Conservation (phyloP, 2,888 invertebrate genomes). For the Trissolcus japonicus region DNA sequence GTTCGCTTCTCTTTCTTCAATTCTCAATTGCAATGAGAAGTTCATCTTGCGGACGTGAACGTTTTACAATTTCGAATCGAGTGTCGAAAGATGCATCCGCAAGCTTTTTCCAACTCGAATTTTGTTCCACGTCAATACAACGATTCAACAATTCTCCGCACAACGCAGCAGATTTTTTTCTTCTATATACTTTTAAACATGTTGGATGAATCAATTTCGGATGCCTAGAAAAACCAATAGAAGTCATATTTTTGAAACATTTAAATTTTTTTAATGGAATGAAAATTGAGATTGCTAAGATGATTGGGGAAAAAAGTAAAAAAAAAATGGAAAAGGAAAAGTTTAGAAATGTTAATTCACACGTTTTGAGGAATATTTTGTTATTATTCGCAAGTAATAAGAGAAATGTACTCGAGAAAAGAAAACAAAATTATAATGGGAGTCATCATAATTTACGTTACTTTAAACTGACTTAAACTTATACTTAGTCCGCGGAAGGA, state of each 20-base stretch:
- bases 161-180: too few species aligned
- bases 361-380: constrained; percentile 3
- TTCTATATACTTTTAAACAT: too few species aligned
- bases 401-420: not conserved
- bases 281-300: too few species aligned
- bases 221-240: too few species aligned
- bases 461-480: not conserved
- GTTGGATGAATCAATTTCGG: too few species aligned
- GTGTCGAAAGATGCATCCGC: constrained; percentile 59
- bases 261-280: not conserved
- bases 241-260: too few species aligned
- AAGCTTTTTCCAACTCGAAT: constrained; percentile 61
- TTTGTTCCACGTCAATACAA: constrained; percentile 9
- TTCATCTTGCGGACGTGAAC: constrained; percentile 53
- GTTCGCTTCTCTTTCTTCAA: constrained; percentile 53
- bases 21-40: constrained; percentile 33
- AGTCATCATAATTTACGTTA: too few species aligned
- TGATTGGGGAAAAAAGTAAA: too few species aligned
- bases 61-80: constrained; percentile 7
- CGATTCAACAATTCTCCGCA: not conserved
- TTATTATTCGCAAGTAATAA: constrained; percentile 12
- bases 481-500: not conserved
- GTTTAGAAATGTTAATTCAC: too few species aligned
- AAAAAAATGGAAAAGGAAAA: too few species aligned
- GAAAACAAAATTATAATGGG: too few species aligned